These are phyloP conservation scores for Poeciliopsis infans DNA, from an alignment of 2,797 vertebrate species.

Conservation along the genomic window DNA sequence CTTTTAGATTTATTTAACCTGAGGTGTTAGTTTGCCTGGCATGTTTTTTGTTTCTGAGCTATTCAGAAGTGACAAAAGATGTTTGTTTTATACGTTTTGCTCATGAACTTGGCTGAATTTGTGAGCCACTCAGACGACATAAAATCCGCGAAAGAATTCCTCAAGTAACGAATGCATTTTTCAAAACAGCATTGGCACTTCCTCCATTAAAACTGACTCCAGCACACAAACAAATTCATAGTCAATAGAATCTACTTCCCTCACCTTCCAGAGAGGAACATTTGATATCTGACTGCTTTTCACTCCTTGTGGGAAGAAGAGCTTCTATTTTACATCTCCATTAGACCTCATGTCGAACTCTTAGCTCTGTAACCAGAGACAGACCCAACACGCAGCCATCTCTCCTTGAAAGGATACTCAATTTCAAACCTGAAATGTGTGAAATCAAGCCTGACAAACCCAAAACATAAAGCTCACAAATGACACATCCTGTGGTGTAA, in stretches of 20 bases:
- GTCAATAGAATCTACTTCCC: conserved; percentile 47
- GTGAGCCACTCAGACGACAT: neutral
- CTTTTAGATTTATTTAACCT: neutral
- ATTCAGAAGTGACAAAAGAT: neutral
- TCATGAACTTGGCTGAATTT: neutral
- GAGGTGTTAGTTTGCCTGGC: neutral
- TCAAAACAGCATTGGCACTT: neutral
- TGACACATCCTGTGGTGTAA: conserved; percentile 37
- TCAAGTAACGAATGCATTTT: neutral
- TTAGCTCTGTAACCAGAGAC: conserved; percentile 34
- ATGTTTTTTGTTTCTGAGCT: neutral
- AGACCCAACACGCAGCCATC: conserved; percentile 35
- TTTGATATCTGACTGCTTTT: conserved; percentile 34
- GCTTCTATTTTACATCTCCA: conserved; percentile 55
- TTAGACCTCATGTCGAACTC: conserved; percentile 54
- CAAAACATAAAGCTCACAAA: conserved; percentile 45
- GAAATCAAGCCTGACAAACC: conserved; percentile 45
- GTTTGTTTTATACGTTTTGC: neutral
- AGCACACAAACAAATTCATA: neutral
- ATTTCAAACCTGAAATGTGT: conserved; percentile 20
- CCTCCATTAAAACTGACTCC: neutral
- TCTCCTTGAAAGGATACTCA: conserved; percentile 31
- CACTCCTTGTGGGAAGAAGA: conserved; percentile 35
- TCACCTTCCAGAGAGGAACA: conserved; percentile 35
- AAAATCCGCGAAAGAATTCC: neutral